A percentile compares a stretch with the other conserved stretches of the same genome.
Evolutionary conservation across 2,888 invertebrate species (phyloP).

Genomic region (Dorcus parallelipipedus): DNA sequence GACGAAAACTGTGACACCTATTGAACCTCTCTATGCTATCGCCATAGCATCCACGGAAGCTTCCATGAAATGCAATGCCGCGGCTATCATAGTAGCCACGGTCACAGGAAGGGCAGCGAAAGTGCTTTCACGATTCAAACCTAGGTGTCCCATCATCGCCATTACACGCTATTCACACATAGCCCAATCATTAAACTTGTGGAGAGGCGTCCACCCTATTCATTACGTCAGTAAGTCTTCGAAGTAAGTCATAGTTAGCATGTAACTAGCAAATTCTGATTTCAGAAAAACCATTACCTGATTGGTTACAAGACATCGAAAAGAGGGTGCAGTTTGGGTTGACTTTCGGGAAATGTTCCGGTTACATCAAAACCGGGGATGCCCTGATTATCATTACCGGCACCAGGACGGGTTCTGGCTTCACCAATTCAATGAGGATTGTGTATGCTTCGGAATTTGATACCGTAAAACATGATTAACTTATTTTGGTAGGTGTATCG

Average conservation of each 20-base stretch:
- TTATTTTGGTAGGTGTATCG: not conserved
- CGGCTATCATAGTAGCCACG: slow-evolving; percentile 78
- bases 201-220: slow-evolving; percentile 54
- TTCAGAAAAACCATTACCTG: slow-evolving; percentile 16
- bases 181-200: slow-evolving; percentile 65
- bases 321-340: slow-evolving; percentile 57
- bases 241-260: not conserved
- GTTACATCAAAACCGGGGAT: slow-evolving; percentile 66
- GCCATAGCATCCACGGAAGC: slow-evolving; percentile 73
- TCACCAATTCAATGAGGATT: slow-evolving; percentile 67
- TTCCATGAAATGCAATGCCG: slow-evolving; percentile 63
- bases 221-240: slow-evolving; percentile 56
- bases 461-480: not conserved
- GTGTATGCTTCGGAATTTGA: slow-evolving; percentile 49
- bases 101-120: slow-evolving; percentile 70
- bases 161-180: slow-evolving; percentile 67
- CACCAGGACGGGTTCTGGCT: slow-evolving; percentile 59
- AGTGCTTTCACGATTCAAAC: slow-evolving; percentile 64
- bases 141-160: slow-evolving; percentile 72
- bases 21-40: slow-evolving; percentile 64
- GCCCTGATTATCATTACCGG: slow-evolving; percentile 69
- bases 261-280: slow-evolving; percentile 1
- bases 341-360: slow-evolving; percentile 59
- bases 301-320: slow-evolving; percentile 58
- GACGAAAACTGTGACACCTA: slow-evolving; percentile 24